Conservation (phyloP, 2,113 vertebrate genomes). For the Macrotus californicus region DNA sequence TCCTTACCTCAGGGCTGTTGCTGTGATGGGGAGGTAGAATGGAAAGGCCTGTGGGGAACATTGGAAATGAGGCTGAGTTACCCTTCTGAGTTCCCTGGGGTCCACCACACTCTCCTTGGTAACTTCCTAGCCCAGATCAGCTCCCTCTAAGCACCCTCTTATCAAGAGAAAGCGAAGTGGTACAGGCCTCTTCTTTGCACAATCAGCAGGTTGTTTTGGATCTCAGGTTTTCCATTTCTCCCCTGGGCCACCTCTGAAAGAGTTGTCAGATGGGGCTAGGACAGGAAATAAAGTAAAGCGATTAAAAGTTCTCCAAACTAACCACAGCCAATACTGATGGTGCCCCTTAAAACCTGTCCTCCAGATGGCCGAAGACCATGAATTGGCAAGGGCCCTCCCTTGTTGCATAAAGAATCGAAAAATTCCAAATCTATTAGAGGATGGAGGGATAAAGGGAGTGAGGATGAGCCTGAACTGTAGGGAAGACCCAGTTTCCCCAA, state of each 20-base stretch:
- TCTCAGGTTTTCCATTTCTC: background rate
- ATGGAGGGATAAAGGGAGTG: background rate
- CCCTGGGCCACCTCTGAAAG: background rate
- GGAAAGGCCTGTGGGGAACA: background rate
- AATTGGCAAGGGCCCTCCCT: background rate
- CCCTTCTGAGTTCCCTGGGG: background rate
- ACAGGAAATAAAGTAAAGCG: background rate
- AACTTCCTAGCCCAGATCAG: background rate
- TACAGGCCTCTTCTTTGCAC: background rate
- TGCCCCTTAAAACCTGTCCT: slow-evolving; percentile 12
- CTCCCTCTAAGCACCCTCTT: background rate
- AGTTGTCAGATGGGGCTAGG: background rate
- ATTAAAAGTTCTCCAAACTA: background rate
- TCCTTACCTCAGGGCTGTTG: background rate
- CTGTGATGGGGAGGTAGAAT: background rate
- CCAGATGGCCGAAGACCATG: background rate
- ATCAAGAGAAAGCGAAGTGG: background rate
- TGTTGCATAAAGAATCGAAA: background rate
- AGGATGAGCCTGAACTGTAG: background rate
- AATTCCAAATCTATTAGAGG: background rate
- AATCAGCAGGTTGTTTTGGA: background rate
- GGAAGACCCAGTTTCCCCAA: background rate
- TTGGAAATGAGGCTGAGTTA: background rate
- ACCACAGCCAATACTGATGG: background rate
- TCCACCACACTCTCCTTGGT: background rate